Evolutionary conservation across 2,797 vertebrate species (phyloP).

Genomic region (Crocodylus rhombifer): DNA sequence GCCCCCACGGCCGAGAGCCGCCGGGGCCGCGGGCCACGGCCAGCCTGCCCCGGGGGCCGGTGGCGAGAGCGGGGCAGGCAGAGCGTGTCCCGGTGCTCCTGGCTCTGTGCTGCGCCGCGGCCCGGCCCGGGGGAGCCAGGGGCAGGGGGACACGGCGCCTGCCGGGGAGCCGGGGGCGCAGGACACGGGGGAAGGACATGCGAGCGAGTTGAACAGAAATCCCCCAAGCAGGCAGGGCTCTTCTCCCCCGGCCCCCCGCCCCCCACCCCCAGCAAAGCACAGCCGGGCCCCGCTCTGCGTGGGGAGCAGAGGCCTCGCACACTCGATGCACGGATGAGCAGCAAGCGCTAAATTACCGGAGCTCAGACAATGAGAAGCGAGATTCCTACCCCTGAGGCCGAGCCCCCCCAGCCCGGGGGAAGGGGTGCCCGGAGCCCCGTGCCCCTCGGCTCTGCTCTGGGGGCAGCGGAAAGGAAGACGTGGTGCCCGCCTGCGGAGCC

Average conservation of each 20-base stretch:
- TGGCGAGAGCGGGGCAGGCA: not conserved
- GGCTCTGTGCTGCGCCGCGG: not conserved
- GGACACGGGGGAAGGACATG: not conserved
- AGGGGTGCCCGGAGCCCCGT: constrained; percentile 26
- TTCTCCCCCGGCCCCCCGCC: constrained; percentile 20
- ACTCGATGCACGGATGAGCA: not conserved
- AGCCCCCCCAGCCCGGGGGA: not conserved
- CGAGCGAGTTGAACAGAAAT: constrained; percentile 54
- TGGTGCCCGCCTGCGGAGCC: constrained; percentile 46
- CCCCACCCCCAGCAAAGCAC: constrained; percentile 42
- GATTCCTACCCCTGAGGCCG: not conserved
- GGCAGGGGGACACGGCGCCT: not conserved
- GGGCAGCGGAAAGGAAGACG: constrained; percentile 66
- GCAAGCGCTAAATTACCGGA: not conserved
- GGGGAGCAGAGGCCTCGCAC: constrained; percentile 34
- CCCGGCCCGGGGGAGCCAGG: not conserved
- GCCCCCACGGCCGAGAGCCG: not conserved
- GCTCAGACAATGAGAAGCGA: constrained; percentile 6
- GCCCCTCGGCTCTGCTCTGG: not conserved
- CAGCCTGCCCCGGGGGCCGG: rapidly evolving
- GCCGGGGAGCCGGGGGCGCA: not conserved
- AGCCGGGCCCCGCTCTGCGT: not conserved
- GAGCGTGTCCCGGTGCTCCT: not conserved
- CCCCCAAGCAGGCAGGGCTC: constrained; percentile 65
- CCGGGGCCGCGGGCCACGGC: not conserved